Conservation (phyloP, 1,140 invertebrate species). For the Fopius arisanus region DNA sequence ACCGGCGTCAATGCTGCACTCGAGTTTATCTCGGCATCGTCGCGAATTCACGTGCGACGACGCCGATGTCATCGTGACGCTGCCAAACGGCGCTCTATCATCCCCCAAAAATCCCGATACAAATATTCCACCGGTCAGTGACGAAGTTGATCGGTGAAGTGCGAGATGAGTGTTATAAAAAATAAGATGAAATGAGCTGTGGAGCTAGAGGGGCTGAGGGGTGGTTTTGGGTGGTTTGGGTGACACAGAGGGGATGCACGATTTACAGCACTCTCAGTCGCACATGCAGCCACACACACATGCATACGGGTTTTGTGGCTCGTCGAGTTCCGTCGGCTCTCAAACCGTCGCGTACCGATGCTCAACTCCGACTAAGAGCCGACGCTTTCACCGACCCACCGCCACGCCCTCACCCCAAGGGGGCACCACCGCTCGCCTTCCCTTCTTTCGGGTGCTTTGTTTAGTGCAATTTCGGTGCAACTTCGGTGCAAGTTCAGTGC, state of each 20-base stretch:
- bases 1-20: conserved; percentile 5
- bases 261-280: background rate
- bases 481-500: too few species aligned
- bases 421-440: conserved; percentile 46
- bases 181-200: background rate
- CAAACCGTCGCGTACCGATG: conserved; percentile 39
- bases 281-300: background rate
- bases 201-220: background rate
- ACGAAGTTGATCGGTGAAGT: background rate
- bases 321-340: background rate
- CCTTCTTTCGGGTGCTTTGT: background rate
- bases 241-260: background rate
- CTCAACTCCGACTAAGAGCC: conserved; percentile 39
- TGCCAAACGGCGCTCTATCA: background rate
- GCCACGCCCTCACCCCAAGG: conserved; percentile 64
- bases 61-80: background rate
- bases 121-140: background rate
- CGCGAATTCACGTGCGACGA: background rate
- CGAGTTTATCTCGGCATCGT: conserved; percentile 15
- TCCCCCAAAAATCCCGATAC: background rate
- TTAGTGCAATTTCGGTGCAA: too few species aligned
- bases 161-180: background rate
- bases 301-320: conserved; percentile 18
- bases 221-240: background rate
- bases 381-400: conserved; percentile 53